Evolutionary conservation across 2,797 vertebrate species (phyloP).

Genomic region (Echiichthys vipera): DNA sequence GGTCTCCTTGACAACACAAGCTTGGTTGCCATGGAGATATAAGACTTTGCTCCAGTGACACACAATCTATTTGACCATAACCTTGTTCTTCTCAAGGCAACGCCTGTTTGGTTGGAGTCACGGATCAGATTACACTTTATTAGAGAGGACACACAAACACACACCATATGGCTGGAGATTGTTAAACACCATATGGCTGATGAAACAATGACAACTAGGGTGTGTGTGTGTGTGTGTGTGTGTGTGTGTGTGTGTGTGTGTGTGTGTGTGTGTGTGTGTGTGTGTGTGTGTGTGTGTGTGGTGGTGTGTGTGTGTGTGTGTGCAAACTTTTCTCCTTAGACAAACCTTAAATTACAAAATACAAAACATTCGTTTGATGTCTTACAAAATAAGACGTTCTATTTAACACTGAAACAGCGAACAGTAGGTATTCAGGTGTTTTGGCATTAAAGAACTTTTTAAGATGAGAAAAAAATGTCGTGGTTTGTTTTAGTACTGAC

Average conservation of each 20-base stretch:
- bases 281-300: neutral
- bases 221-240: neutral
- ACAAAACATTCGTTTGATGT: too few species aligned
- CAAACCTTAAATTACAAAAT: neutral
- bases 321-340: neutral
- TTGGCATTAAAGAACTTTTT: too few species aligned
- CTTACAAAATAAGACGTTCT: too few species aligned
- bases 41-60: neutral
- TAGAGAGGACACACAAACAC: conserved; percentile 7
- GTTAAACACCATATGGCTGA: neutral
- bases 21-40: neutral
- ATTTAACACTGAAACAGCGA: too few species aligned
- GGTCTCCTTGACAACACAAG: conserved; percentile 6
- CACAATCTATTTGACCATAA: conserved; percentile 2
- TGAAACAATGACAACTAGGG: neutral
- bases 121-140: conserved; percentile 29
- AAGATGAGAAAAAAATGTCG: too few species aligned
- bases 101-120: neutral
- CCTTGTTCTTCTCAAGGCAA: conserved; percentile 10
- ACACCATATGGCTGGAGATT: neutral
- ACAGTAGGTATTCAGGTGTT: too few species aligned
- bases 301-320: neutral
- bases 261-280: neutral
- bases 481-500: too few species aligned
- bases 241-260: neutral